phyloP scores from a whole-genome alignment of 2,888 invertebrate genomes.

The Belgica antarctica region DNA sequence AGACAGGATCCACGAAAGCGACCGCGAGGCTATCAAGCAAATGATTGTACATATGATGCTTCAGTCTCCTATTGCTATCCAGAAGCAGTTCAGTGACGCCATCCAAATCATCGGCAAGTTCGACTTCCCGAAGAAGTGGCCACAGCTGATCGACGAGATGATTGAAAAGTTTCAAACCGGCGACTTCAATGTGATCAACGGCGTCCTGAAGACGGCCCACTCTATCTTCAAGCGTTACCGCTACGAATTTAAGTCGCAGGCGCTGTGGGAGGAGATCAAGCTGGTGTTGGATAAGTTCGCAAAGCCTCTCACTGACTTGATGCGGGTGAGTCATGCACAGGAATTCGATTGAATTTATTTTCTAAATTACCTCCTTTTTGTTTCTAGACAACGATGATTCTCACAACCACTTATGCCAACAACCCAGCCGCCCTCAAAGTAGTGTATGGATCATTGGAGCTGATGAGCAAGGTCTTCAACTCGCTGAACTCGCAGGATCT shows the following conservation, averaged over 20 bases:
- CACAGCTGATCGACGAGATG: slow-evolving; percentile 87
- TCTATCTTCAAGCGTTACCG: slow-evolving; percentile 95
- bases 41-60: slow-evolving; percentile 91
- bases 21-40: slow-evolving; percentile 77
- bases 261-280: slow-evolving; percentile 95
- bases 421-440: slow-evolving; percentile 79
- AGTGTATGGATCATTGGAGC: slow-evolving; percentile 82
- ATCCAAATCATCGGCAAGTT: slow-evolving; percentile 93
- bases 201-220: slow-evolving; percentile 90
- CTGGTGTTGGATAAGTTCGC: slow-evolving; percentile 93
- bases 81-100: slow-evolving; percentile 92
- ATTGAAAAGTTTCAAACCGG: slow-evolving; percentile 86
- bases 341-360: slow-evolving; percentile 40
- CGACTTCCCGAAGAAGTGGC: slow-evolving; percentile 98
- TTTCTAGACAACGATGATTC: slow-evolving; percentile 75
- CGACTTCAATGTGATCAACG: slow-evolving; percentile 93
- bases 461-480: slow-evolving; percentile 93
- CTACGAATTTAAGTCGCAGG: slow-evolving; percentile 92
- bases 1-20: slow-evolving; percentile 76
- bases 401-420: slow-evolving; percentile 72
- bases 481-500: slow-evolving; percentile 96
- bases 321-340: slow-evolving; percentile 75
- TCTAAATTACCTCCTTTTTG: too few relatives aligned
- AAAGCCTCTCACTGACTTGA: slow-evolving; percentile 86
- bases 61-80: slow-evolving; percentile 82